These are phyloP conservation scores for Cettia cetti DNA, from an alignment of 2,113 vertebrate genomes.

Conservation along the genomic window DNA sequence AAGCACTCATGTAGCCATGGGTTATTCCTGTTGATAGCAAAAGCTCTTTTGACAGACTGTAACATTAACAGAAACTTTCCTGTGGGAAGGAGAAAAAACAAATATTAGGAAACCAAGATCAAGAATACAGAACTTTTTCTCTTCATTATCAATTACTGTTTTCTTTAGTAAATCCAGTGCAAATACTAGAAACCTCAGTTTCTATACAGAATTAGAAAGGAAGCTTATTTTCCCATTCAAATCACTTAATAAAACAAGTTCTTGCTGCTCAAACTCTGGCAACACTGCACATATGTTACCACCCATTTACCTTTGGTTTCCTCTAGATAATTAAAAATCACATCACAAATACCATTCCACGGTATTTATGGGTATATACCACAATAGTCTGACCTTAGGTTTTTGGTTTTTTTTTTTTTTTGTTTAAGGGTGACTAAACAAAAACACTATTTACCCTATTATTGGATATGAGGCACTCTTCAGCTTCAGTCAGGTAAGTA, in stretches of 20 bases:
- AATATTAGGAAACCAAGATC: neutral
- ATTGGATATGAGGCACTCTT: neutral
- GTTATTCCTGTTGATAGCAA: conserved; percentile 76
- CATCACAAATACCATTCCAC: neutral
- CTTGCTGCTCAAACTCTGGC: neutral
- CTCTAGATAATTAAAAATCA: neutral
- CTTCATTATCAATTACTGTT: neutral
- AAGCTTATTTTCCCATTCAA: neutral
- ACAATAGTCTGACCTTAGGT: neutral
- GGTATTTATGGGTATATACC: neutral
- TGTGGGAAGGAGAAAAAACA: conserved; percentile 30
- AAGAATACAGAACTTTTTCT: neutral
- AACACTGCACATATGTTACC: neutral
- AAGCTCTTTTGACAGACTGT: conserved; percentile 80
- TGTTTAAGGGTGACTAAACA: neutral
- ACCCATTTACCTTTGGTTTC: neutral
- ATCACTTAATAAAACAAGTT: neutral
- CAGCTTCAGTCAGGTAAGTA: neutral
- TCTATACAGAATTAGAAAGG: neutral
- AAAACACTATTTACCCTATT: neutral
- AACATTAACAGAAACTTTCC: conserved; percentile 82
- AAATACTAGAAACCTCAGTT: neutral
- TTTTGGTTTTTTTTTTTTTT: too few relatives aligned
- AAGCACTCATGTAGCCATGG: conserved; percentile 82
- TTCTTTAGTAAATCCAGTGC: neutral